phyloP scores from a whole-genome alignment of 1,140 invertebrate genomes.

The Drosophila saltans region DNA sequence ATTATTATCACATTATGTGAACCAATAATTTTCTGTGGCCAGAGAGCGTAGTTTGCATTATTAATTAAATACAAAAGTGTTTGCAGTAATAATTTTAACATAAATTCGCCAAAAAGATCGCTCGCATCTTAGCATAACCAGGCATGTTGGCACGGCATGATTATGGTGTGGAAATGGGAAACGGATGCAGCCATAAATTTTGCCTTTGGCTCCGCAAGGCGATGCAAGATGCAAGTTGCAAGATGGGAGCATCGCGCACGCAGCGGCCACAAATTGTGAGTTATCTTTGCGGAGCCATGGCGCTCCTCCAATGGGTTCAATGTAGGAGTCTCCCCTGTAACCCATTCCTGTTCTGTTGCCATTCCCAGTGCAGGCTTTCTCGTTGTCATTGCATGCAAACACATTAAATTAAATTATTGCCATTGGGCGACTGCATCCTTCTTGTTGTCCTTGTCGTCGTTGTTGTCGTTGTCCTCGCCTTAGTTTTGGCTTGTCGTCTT shows the following conservation, averaged over 20 bases:
- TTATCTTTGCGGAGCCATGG: slow-evolving; percentile 62
- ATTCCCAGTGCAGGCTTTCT: slow-evolving; percentile 10
- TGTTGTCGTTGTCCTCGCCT: slow-evolving; percentile 54
- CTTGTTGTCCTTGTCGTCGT: slow-evolving; percentile 37
- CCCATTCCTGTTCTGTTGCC: slow-evolving; percentile 18
- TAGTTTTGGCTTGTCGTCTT: slow-evolving; percentile 60
- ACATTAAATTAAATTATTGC: slow-evolving; percentile 82
- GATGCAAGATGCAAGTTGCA: slow-evolving; percentile 56
- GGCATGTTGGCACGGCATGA: background rate
- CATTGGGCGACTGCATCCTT: slow-evolving; percentile 51
- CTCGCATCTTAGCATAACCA: slow-evolving; percentile 21
- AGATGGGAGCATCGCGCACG: slow-evolving; percentile 44
- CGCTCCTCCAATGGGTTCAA: slow-evolving; percentile 29
- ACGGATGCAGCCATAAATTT: slow-evolving; percentile 72
- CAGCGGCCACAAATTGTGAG: slow-evolving; percentile 75
- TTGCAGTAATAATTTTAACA: slow-evolving; percentile 79
- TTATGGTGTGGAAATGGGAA: slow-evolving; percentile 26
- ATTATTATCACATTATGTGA: slow-evolving; percentile 71
- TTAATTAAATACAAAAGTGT: slow-evolving; percentile 82
- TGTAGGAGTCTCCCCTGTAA: slow-evolving; percentile 9
- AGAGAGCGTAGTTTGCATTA: slow-evolving; percentile 42
- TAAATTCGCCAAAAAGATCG: slow-evolving; percentile 44
- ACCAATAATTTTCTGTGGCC: slow-evolving; percentile 47
- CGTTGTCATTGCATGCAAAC: slow-evolving; percentile 70
- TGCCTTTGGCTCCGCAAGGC: slow-evolving; percentile 29